These are phyloP conservation scores for Dasyornis broadbenti DNA, from an alignment of 2,113 vertebrate species.

Conservation along the genomic window DNA sequence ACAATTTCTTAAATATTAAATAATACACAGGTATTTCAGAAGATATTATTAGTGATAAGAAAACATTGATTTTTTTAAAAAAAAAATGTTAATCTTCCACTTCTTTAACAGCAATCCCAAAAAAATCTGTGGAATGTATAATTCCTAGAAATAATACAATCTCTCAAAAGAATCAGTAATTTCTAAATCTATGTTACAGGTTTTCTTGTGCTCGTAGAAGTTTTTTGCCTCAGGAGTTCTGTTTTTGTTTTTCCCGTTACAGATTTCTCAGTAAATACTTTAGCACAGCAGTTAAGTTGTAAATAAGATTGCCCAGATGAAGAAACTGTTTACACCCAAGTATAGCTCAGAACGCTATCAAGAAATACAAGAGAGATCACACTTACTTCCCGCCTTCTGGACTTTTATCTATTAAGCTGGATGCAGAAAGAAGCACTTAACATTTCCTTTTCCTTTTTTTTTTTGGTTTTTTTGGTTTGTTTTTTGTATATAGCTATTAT, in stretches of 20 bases:
- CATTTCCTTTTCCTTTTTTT: neutral
- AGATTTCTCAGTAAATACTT: neutral
- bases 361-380: neutral
- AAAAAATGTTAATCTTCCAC: neutral
- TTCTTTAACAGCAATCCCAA: neutral
- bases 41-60: neutral
- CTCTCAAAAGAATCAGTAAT: neutral
- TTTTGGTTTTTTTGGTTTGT: too few species aligned
- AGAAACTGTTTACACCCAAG: neutral
- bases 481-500: neutral
- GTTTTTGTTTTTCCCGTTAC: neutral
- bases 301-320: neutral
- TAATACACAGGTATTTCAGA: neutral
- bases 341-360: neutral
- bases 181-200: neutral
- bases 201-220: neutral
- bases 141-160: neutral
- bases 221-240: neutral
- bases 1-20: neutral
- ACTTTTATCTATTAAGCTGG: neutral
- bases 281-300: neutral
- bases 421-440: neutral
- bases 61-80: neutral
- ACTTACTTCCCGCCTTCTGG: neutral
- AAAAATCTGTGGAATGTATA: neutral